These are phyloP conservation scores for Caerostris extrusa DNA, from an alignment of 1,140 invertebrate genomes.

Conservation along the genomic window DNA sequence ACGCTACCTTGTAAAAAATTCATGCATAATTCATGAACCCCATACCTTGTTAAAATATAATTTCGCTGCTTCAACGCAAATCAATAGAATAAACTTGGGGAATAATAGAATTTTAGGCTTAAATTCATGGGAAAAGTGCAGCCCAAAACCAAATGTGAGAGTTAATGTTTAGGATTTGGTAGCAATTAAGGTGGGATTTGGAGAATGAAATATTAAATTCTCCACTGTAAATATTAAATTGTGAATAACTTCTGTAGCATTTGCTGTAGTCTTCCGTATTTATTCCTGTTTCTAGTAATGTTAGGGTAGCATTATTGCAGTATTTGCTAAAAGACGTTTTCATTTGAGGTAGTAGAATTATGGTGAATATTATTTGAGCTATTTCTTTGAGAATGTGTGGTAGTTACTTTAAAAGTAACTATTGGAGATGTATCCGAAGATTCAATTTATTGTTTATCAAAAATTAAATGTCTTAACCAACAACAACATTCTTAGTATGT, in stretches of 20 bases:
- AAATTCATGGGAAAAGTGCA: neutral
- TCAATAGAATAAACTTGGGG: neutral
- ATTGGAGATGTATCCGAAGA: too few species aligned
- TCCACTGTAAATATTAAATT: neutral
- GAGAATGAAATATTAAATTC: neutral
- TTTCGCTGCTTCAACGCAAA: neutral
- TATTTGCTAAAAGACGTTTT: neutral
- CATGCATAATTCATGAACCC: neutral
- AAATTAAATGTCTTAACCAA: too few species aligned
- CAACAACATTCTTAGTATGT: too few species aligned
- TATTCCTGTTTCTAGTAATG: neutral
- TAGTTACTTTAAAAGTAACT: too few species aligned
- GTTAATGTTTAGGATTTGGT: neutral
- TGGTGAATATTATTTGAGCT: too few species aligned
- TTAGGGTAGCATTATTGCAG: neutral
- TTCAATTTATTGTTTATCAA: too few species aligned
- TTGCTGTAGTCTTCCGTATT: neutral
- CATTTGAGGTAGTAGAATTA: neutral
- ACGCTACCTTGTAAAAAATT: neutral
- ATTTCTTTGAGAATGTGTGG: too few species aligned
- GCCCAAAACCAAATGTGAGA: neutral
- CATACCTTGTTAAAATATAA: conserved; percentile 14
- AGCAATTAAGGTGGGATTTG: neutral
- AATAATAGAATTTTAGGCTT: neutral
- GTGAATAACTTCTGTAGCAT: neutral